phyloP scores from a whole-genome alignment of 1,140 invertebrate species.

The Copidosoma floridanum region DNA sequence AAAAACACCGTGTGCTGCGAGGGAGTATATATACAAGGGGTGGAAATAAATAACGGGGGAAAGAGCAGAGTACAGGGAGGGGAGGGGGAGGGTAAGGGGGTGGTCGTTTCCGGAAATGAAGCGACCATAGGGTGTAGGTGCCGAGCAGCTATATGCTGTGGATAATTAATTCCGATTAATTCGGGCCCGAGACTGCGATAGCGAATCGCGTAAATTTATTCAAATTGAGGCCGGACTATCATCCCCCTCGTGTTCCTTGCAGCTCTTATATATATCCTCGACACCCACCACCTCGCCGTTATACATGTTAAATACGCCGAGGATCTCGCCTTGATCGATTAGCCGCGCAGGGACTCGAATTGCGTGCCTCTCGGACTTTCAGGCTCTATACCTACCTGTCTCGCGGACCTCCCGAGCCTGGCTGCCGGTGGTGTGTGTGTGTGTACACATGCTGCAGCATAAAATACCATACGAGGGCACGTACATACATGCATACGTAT shows the following conservation, averaged over 20 bases:
- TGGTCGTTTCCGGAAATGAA: constrained; percentile 14
- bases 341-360: too few species aligned
- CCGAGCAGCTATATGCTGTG: not conserved
- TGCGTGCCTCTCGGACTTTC: too few species aligned
- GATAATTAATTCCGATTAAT: constrained; percentile 26
- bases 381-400: too few species aligned
- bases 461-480: too few species aligned
- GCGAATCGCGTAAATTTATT: constrained; percentile 23
- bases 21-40: not conserved
- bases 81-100: not conserved
- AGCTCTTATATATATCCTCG: too few species aligned
- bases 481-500: too few species aligned
- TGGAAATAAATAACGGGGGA: not conserved
- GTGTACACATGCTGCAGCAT: too few species aligned
- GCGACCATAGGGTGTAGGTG: not conserved
- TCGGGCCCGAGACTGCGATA: not conserved
- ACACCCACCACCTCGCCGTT: not conserved
- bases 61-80: constrained; percentile 5
- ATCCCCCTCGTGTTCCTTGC: not conserved
- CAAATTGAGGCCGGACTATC: constrained; percentile 9
- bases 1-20: not conserved
- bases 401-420: too few species aligned
- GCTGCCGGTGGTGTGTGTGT: too few species aligned
- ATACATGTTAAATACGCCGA: not conserved
- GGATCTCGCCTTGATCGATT: constrained; percentile 2